phyloP scores from a whole-genome alignment of 2,113 vertebrate species.

The Urocolius indicus region DNA sequence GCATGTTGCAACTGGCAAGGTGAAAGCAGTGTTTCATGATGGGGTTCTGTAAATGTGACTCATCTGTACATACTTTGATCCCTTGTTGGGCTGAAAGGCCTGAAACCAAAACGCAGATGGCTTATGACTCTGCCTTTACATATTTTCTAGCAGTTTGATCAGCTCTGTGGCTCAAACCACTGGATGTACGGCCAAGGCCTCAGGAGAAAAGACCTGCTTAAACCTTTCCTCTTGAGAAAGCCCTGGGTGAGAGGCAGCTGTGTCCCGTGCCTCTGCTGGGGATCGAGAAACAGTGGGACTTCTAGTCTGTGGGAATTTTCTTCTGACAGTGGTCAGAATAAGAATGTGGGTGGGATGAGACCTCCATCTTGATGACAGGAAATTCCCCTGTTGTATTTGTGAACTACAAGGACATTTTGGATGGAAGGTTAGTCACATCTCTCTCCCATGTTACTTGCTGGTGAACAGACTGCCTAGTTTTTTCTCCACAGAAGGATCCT shows the following conservation, averaged over 20 bases:
- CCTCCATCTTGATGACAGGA: fast-evolving
- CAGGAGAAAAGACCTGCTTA: not conserved
- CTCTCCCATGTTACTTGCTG: not conserved
- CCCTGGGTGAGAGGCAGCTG: not conserved
- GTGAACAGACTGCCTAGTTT: not conserved
- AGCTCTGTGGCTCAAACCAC: not conserved
- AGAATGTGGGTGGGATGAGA: not conserved
- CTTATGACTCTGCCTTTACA: not conserved
- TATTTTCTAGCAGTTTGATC: not conserved
- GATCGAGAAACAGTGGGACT: not conserved
- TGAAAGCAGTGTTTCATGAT: not conserved
- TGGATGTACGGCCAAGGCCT: not conserved
- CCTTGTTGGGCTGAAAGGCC: not conserved
- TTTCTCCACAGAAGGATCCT: not conserved
- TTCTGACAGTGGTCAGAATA: not conserved
- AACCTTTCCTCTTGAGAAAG: not conserved
- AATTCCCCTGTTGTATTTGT: not conserved
- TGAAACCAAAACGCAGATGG: not conserved
- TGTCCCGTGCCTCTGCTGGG: not conserved
- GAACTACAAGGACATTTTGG: not conserved
- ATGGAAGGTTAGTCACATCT: not conserved
- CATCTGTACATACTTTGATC: not conserved
- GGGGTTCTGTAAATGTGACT: constrained; percentile 33
- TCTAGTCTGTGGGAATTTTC: not conserved
- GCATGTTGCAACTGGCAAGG: constrained; percentile 19